Base-by-base conservation (phyloP, 2,113 vertebrate species). In the Oncorhynchus kisutch region DNA sequence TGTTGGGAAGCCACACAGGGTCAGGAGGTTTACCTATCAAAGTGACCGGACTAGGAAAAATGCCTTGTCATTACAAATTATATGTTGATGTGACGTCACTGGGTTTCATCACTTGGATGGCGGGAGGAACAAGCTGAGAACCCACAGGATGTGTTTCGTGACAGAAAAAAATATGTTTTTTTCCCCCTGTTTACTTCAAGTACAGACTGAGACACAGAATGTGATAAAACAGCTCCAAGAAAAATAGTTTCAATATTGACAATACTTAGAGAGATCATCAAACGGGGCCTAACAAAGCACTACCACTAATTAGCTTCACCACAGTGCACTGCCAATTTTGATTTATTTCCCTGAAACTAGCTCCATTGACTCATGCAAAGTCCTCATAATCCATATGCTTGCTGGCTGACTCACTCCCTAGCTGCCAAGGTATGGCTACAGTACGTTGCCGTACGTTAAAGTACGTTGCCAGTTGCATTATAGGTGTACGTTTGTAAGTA, bases 351-450 rank as follows among this genome's bases (percentile, higher is more conserved):
- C 81, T 84, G 78, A 14, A 20, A 83, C 81, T 80, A 74, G 73
- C 74, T 74, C 85, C 74, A 82, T 88, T 83, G 88, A 84, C 82
- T 81, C 78, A 85, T 79, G 67, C 85, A 87, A 86, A 86, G 81
- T 83, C 75, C 51, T 51, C 29, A 80, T 85, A 80, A 86, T 86
- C 82, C 80, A 82, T 77, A 80, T 31, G n/a, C 73, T 70, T 0
- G 6, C 39, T 24, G 2, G 68, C 74, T 79, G 76, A 78, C 51
- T 22, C 25, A 60, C 76, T 74, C 66, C 11, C 16, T 20, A 12
- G 13, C 66, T 48, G 34, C 34, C 18, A 60, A 20, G 59, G 20
- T 18, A 20, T 60, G n/a, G 59, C 59, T 22, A 8, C n/a, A 6
- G n/a, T 16, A 29, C n/a, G 5, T 11, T 83, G 82, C 67, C 39